Base-by-base conservation (phyloP, 2,888 invertebrate species). In the Dynastes tityus region DNA sequence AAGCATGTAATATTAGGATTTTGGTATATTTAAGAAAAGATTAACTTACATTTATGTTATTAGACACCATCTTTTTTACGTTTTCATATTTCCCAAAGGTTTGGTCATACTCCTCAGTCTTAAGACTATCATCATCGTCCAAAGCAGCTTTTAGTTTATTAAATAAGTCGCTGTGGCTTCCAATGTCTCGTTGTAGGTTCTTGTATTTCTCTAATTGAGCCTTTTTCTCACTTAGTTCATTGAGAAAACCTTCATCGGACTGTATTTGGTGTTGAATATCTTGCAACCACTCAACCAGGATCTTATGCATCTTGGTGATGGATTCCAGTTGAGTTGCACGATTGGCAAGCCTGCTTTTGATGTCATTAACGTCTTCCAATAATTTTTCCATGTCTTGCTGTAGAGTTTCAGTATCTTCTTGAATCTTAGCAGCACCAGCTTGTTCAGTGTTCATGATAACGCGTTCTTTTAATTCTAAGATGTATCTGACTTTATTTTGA, bases 361-460 rank as follows among this genome's bases (percentile, higher is more conserved):
- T 92, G 78, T 96, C 94, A 86, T 95, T 95, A 22, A 97, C 92
- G 85, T 97, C 96, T 37, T 91, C 90, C 70, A 97, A 91, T 2
- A 98, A 89, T 85, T 95, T 96, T 82, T 98, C 98, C 87, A 98
- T 97, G 87, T 98, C 97, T 84, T 94, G 92, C 86, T 97, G 96
- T 32, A 97, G 89, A 81, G 92, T 94, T 86, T 97, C 97, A 0
- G 97, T 97, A 84, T 97, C 97, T 86, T 98, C 97, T 85, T 97
- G 94, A 79, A 98, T 97, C 87, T 96, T 96, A 0, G 93, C 93
- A 0, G 96, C 96, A 0, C 98, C 98, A 74, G 93, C 92, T 82
- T 95, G 94, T 88, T 97, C 97, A 0, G 98, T 98, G 86, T 97
- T 97, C 91, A 97, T 94, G 8, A 97, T 95, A 0, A 98, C 97